These are phyloP conservation scores for Prionailurus viverrinus DNA, from an alignment of 2,113 vertebrate species.

Conservation along the genomic window DNA sequence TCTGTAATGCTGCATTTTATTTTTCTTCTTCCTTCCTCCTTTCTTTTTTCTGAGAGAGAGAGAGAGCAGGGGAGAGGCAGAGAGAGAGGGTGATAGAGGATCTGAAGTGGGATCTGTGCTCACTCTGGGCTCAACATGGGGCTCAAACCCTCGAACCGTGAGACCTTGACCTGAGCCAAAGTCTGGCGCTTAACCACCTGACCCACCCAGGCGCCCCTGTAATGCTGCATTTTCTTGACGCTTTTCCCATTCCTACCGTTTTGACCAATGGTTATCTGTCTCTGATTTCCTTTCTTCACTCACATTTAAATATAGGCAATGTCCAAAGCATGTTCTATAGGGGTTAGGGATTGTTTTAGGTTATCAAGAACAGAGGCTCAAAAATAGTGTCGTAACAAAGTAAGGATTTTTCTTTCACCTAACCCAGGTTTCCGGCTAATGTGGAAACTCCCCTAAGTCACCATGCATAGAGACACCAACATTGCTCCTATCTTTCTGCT, in stretches of 20 bases:
- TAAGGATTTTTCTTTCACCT: neutral
- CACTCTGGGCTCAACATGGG: too few species aligned
- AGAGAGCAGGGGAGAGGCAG: too few species aligned
- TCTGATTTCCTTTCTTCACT: slow-evolving; percentile 21
- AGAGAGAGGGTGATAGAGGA: too few species aligned
- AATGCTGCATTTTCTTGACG: neutral
- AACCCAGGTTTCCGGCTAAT: neutral
- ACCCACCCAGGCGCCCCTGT: neutral
- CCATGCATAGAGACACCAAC: neutral
- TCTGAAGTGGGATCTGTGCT: too few species aligned
- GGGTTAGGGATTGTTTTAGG: neutral
- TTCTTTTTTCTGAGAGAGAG: too few species aligned
- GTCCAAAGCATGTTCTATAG: neutral
- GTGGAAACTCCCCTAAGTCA: neutral
- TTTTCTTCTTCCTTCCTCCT: neutral
- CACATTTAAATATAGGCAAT: neutral
- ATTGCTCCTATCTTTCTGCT: neutral
- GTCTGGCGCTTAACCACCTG: too few species aligned
- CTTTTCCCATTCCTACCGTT: neutral
- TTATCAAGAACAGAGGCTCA: neutral
- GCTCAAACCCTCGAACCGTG: too few species aligned
- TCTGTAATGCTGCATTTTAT: neutral
- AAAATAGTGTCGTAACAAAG: neutral
- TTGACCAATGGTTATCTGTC: neutral
- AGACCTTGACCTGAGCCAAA: too few species aligned